These are phyloP conservation scores for Cancer borealis DNA, from an alignment of 2,888 invertebrate genomes.

Conservation along the genomic window DNA sequence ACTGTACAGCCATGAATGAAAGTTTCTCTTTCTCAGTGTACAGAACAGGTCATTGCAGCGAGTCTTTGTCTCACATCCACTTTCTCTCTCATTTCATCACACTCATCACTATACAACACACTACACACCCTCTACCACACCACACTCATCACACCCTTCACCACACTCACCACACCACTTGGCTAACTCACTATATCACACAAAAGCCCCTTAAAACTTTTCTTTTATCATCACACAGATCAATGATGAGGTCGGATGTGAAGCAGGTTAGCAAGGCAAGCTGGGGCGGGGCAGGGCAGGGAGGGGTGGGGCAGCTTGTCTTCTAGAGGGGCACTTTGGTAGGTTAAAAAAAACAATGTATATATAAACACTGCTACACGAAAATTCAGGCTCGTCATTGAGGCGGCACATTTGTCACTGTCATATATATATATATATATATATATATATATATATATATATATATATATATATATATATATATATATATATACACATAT, in stretches of 20 bases:
- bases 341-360: constrained; percentile 30
- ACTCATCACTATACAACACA: constrained; percentile 38
- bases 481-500: constrained; percentile 58
- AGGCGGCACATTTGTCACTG: constrained; percentile 29
- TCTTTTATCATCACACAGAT: constrained; percentile 26
- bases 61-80: constrained; percentile 11
- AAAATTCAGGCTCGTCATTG: constrained; percentile 39
- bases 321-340: constrained; percentile 45
- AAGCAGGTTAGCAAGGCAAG: constrained; percentile 30
- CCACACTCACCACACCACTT: constrained; percentile 8
- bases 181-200: constrained; percentile 30
- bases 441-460: constrained; percentile 47
- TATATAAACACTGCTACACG: constrained; percentile 43
- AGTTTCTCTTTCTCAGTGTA: not conserved
- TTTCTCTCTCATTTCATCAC: constrained; percentile 23
- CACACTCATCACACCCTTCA: constrained; percentile 31
- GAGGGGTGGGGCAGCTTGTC: constrained; percentile 35
- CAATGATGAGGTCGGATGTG: constrained; percentile 13
- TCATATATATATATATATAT: constrained; percentile 38
- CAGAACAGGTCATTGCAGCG: not conserved
- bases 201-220: constrained; percentile 34
- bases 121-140: constrained; percentile 37
- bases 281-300: constrained; percentile 31
- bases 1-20: not conserved
- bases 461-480: constrained; percentile 27